A percentile compares a stretch with the other conserved stretches of the same genome.
Conservation (phyloP, 64 coral and sea anemone species). For the Catalaphyllia jardinei region DNA sequence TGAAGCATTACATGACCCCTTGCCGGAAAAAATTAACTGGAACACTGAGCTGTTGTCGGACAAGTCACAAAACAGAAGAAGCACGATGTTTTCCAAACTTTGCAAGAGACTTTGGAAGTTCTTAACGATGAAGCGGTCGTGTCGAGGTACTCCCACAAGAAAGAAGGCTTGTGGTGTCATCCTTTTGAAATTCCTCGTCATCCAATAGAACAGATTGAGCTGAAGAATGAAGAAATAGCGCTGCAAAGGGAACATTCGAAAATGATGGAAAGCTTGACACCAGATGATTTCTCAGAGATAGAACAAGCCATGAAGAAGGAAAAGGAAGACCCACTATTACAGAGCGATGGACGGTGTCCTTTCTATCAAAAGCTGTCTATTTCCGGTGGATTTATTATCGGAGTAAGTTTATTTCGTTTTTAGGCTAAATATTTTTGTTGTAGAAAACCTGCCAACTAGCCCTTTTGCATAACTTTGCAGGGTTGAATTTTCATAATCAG, state of each 20-base stretch:
- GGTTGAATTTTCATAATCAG: too few species aligned
- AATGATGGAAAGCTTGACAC: slow-evolving; percentile 43
- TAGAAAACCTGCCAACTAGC: too few species aligned
- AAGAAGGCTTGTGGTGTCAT: slow-evolving; percentile 86
- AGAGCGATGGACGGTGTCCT: not conserved
- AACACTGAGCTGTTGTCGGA: slow-evolving; percentile 32
- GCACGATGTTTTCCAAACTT: slow-evolving; percentile 80
- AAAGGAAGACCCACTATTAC: slow-evolving; percentile 15
- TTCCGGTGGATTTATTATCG: slow-evolving; percentile 86
- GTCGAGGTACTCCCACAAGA: slow-evolving; percentile 82
- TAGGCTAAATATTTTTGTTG: too few species aligned
- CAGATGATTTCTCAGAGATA: slow-evolving; percentile 2
- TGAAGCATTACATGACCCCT: too few species aligned
- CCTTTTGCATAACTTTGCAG: too few species aligned
- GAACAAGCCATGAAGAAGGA: slow-evolving; percentile 27
- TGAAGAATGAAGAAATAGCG: slow-evolving; percentile 88
- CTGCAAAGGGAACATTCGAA: slow-evolving; percentile 87
- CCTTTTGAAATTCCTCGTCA: slow-evolving; percentile 97
- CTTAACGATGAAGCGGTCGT: slow-evolving; percentile 81
- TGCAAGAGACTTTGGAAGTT: slow-evolving; percentile 94
- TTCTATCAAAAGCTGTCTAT: slow-evolving; percentile 79
- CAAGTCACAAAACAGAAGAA: slow-evolving; percentile 37
- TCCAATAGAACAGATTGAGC: slow-evolving; percentile 91
- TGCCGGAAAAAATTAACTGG: too few species aligned
- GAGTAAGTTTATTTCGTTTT: slow-evolving; percentile 57